Evolutionary conservation across 2,797 vertebrate species (phyloP).

Genomic region (Peromyscus aztecus): DNA sequence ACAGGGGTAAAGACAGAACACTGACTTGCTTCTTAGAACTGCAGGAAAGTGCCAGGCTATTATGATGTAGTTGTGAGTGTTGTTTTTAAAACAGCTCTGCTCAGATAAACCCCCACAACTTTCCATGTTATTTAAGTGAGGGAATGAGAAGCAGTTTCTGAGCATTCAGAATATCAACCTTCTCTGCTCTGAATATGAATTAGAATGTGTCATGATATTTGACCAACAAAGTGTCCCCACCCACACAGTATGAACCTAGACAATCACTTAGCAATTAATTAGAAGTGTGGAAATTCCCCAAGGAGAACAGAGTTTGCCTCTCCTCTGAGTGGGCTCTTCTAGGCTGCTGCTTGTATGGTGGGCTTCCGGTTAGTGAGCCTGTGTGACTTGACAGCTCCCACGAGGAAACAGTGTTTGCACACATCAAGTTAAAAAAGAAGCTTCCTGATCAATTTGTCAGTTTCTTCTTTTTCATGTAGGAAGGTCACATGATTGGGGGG

Average conservation of each 20-base stretch:
- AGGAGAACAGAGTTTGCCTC: slow-evolving; percentile 84
- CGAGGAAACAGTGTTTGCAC: not conserved
- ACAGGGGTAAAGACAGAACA: not conserved
- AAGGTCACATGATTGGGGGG: not conserved
- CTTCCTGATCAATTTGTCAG: not conserved
- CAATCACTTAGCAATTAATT: slow-evolving; percentile 83
- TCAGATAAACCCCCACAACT: slow-evolving; percentile 79
- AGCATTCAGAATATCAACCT: slow-evolving; percentile 71
- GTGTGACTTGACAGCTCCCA: not conserved
- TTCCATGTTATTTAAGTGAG: slow-evolving; percentile 76
- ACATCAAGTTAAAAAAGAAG: not conserved
- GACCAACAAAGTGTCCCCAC: slow-evolving; percentile 88
- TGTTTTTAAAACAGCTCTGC: slow-evolving; percentile 70
- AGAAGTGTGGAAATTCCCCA: slow-evolving; percentile 88
- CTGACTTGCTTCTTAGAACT: slow-evolving; percentile 45
- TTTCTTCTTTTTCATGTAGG: not conserved
- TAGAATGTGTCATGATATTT: slow-evolving; percentile 84
- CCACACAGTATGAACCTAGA: slow-evolving; percentile 85
- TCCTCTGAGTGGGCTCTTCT: slow-evolving; percentile 66
- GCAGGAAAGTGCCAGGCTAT: not conserved
- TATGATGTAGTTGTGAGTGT: slow-evolving; percentile 27
- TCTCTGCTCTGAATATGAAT: slow-evolving; percentile 74
- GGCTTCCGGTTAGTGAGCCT: slow-evolving; percentile 79
- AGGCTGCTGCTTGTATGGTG: slow-evolving; percentile 65
- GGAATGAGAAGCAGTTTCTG: slow-evolving; percentile 75